Evolutionary conservation across 2,113 vertebrate genomes (phyloP), one percentile per base, ranked within the genome.

Genomic region (Vulpes ferrilata): DNA sequence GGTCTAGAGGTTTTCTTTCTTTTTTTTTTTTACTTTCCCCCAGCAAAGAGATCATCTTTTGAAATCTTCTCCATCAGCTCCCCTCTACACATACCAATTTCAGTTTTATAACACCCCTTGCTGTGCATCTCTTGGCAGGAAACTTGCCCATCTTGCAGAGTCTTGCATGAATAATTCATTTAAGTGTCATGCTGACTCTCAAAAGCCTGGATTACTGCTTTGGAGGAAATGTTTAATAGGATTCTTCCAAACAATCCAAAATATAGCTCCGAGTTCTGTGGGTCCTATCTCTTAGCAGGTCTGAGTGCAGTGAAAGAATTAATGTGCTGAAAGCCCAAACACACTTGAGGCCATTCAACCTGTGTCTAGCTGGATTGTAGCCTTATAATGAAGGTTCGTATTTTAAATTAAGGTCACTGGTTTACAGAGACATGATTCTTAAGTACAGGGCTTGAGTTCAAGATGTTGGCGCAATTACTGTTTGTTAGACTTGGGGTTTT

Each of bases 121-220:
- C 98, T 99, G 98, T 97, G 98, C 95, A 87, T 97, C 90, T 81
- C 98, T 98, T 98, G 98, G 98, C 98, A 99, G 98, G 98, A 98
- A 98, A 95, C 98, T 98, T 98, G 97, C 97, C 98, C 98, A 98
- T 99, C 98, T 98, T 97, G 96, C 95, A 32, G 98, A 98, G 98
- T 97, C 93, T 97, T 95, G 97, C 76, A 97, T 98, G 98, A 99
- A 99, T 99, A 98, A 99, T 99, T 99, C 98, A 99, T 98, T 80
- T 93, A 85, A 97, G 96, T 98, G 97, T 97, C 99, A 95, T 93
- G 97, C 98, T 99, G 98, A 97, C 97, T 98, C 98, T 98, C 98
- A 90, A 97, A 99, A 98, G 96, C 98, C 96, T 97, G 97, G 95
- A 97, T 97, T 97, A 98, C 95, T 95, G 96, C 96, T 98, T 98